Conservation (phyloP, 2,113 vertebrate genomes). For the Oryzias woworae region DNA sequence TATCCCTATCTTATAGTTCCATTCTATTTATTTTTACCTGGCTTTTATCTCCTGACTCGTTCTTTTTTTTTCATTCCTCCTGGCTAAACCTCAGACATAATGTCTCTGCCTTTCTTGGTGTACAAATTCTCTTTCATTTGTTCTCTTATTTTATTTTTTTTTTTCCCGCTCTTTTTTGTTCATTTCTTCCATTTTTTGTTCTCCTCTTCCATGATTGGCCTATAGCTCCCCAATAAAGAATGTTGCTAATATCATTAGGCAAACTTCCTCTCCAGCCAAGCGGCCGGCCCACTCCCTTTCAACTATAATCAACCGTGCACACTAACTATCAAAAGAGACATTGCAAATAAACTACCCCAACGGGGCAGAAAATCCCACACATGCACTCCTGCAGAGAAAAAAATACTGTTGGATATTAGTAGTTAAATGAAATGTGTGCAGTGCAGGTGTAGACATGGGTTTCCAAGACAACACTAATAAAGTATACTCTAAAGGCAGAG, state of each 20-base stretch:
- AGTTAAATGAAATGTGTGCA: slow-evolving; percentile 26
- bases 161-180: slow-evolving; percentile 2
- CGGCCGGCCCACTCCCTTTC: slow-evolving; percentile 67
- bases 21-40: slow-evolving; percentile 11
- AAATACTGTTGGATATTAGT: slow-evolving; percentile 33
- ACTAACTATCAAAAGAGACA: slow-evolving; percentile 75
- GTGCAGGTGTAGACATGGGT: slow-evolving; percentile 7
- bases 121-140: slow-evolving; percentile 31
- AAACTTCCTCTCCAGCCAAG: slow-evolving; percentile 70
- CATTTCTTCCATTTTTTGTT: slow-evolving; percentile 1
- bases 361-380: slow-evolving; percentile 48
- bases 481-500: slow-evolving; percentile 39
- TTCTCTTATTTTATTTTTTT: slow-evolving; percentile 10
- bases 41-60: slow-evolving; percentile 16
- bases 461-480: slow-evolving; percentile 58
- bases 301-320: slow-evolving; percentile 74
- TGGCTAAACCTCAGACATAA: slow-evolving; percentile 21
- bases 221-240: slow-evolving; percentile 68
- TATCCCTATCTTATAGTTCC: slow-evolving; percentile 18
- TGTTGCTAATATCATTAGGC: slow-evolving; percentile 77
- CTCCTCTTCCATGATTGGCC: slow-evolving; percentile 28
- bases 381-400: slow-evolving; percentile 35
- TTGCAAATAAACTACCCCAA: slow-evolving; percentile 70
- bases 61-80: not conserved
- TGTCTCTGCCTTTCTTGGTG: slow-evolving; percentile 4